Base-by-base conservation (phyloP, 2,797 vertebrate genomes). In the Pempheris klunzingeri region DNA sequence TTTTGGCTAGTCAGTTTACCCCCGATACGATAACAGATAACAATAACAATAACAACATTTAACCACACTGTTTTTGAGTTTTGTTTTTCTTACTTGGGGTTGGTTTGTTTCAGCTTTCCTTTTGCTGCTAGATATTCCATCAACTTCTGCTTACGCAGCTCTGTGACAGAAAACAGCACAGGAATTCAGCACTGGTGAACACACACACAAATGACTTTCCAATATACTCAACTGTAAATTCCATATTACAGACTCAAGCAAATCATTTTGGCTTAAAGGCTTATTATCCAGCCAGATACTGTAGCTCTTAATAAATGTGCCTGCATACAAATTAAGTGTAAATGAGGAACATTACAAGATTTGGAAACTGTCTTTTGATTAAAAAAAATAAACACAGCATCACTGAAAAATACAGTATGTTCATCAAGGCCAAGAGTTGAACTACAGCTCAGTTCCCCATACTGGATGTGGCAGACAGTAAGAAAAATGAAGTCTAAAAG, bases 101-200 rank as follows among this genome's bases (percentile, higher is more conserved):
- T 93, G 0, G 76, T 83, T 10, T 82, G 75, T 65, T 95, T 96
- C 71, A 90, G 81, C 67, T 93, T 95, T 52, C 94, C 95, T 84
- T 96, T 96, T 28, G 83, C 89, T 24, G 86, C 90, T 17, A 93
- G 79, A 53, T 95, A 95, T 30, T 96, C 94, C 72, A 93, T 94
- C 39, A 96, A 85, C 80, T 85, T 92, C 71, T 89, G 93, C 34
- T 94, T 94, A 4, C 82, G 91, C 10, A 95, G 63, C 17, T 94
- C 97, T 99, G 93, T 20, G 72, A 84, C 47, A 88, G 2, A 68
- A 74, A 67, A 41, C 10, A 4, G 43, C 1, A 71, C 4, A 68
- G 38, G 3, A 49, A 69, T 62, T 74, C 14, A 67, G 3, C 24
- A 30, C 4, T n/a, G 1, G 7, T 39, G 2, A n/a, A n/a, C n/a